Evolutionary conservation across 2,113 vertebrate species (phyloP), one percentile per base, ranked within the genome.

Genomic region (Saimiri boliviensis): DNA sequence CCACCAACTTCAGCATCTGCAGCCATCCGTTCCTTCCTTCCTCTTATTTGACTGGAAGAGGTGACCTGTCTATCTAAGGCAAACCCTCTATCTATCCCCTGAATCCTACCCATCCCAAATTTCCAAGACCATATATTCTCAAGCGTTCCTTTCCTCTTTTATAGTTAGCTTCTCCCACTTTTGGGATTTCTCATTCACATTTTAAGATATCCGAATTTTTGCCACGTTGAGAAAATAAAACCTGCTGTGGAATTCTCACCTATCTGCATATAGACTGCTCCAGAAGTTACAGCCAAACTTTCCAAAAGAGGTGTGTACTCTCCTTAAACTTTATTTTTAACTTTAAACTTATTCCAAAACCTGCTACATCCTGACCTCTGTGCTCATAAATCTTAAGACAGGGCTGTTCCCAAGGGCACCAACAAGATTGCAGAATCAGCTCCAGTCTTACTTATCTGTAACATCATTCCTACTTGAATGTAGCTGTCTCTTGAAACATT

Each of bases 171-270:
- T 77, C 40, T 60, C 35, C 30, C 35, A n/a, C n/a, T 66, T 47
- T 86, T 79, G 66, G 47, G 27, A 66, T 80, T 86, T 7, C 58
- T 13, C 47, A 74, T 56, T 66, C 49, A 63, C 21, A 27, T 66
- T 90, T 93, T 47, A 54, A 52, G n/a, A 42, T 63, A 42, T 60
- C 35, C 37, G 73, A 91, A 58, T 80, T 68, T 91, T n/a, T 94
- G 49, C 19, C 19, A 76, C 66, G n/a, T 63, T 81, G 66, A 93
- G 35, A 91, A 82, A 91, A 87, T 80, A 84, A 80, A 92, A 70
- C 45, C 45, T 47, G 45, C 45, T 47, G 45, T 47, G 45, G 45
- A 91, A 68, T 60, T 93, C 47, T 93, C 49, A 81, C 14, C 17
- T 63, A 35, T 25, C 4, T 76, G 5, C 49, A 47, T 5, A 68